Conservation (phyloP, 2,113 vertebrate genomes). For the Pseudopodoces humilis region DNA sequence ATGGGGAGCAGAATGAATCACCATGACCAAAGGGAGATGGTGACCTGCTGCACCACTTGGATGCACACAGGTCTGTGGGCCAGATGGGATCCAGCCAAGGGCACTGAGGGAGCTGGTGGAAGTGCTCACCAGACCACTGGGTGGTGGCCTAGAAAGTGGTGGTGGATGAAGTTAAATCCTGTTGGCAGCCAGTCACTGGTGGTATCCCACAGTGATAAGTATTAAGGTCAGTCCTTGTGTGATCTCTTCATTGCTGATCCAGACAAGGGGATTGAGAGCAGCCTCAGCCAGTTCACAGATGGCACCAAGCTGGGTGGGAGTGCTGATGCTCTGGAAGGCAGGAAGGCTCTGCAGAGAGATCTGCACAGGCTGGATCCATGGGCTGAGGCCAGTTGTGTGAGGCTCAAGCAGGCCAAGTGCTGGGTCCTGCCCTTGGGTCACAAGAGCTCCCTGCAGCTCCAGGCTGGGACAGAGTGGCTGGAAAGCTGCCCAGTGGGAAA, state of each 20-base stretch:
- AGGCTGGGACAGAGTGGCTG: background rate
- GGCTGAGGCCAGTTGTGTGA: rapidly evolving
- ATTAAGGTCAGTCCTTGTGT: background rate
- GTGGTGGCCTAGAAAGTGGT: background rate
- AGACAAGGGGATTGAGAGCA: background rate
- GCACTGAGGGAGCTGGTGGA: background rate
- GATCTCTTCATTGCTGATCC: background rate
- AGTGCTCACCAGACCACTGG: background rate
- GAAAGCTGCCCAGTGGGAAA: background rate
- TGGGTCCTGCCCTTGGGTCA: background rate
- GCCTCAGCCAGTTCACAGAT: background rate
- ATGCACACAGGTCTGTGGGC: no score
- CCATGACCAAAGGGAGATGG: background rate
- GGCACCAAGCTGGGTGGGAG: background rate
- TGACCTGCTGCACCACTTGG: background rate
- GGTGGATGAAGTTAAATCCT: no score
- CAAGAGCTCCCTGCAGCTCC: background rate
- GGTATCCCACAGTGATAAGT: no score
- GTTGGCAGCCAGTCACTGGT: no score
- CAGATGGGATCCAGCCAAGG: no score
- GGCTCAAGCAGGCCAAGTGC: background rate
- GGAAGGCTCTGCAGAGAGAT: background rate
- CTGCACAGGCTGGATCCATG: background rate
- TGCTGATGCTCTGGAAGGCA: background rate
- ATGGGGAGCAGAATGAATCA: background rate